A percentile compares a stretch with the other conserved stretches of the same genome.
These are phyloP conservation scores for Lanius ludovicianus DNA, from an alignment of 2,113 vertebrate species.

Conservation along the genomic window DNA sequence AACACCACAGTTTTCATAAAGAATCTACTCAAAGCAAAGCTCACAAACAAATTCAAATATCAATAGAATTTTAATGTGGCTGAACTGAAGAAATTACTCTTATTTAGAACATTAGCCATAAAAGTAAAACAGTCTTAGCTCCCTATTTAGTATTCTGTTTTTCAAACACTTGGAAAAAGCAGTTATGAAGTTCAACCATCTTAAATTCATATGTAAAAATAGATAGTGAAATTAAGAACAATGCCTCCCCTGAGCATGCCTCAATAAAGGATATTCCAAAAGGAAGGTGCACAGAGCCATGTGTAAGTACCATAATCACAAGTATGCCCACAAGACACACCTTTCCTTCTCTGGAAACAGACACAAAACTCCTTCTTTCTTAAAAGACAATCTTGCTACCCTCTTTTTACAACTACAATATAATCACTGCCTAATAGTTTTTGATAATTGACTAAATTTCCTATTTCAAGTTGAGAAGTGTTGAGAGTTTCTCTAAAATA, in stretches of 20 bases:
- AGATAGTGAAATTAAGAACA: neutral
- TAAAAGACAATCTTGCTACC: neutral
- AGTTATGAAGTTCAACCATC: neutral
- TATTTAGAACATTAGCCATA: neutral
- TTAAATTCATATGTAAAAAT: neutral
- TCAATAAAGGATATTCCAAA: neutral
- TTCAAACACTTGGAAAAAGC: neutral
- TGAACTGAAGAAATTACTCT: neutral
- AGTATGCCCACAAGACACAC: neutral
- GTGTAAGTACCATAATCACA: neutral
- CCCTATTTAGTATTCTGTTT: neutral
- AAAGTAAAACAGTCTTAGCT: neutral
- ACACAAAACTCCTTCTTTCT: rapidly evolving
- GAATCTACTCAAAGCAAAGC: neutral
- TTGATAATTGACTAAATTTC: neutral
- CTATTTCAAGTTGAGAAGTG: neutral
- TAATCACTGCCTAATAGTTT: neutral
- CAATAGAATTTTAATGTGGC: neutral
- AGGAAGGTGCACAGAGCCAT: neutral
- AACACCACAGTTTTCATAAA: neutral
- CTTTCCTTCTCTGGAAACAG: neutral
- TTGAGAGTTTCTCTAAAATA: neutral
- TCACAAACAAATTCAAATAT: neutral
- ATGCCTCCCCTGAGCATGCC: neutral
- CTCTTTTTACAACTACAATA: neutral